Conservation (phyloP, 2,888 invertebrate species). For the Halocaridina rubra region DNA sequence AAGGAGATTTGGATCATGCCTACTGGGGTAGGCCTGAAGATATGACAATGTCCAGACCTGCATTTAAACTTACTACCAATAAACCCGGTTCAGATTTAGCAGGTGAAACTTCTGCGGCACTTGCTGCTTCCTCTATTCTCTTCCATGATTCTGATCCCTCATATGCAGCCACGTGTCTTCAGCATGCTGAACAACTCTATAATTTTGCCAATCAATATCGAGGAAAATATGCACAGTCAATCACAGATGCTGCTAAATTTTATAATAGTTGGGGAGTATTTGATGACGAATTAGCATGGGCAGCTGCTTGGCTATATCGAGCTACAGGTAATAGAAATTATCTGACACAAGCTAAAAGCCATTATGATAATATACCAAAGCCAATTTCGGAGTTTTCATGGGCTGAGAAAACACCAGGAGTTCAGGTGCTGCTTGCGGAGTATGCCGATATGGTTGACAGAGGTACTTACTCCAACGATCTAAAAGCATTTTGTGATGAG, state of each 20-base stretch:
- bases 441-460: conserved; percentile 70
- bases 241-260: conserved; percentile 61
- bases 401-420: conserved; percentile 73
- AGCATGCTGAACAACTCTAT: conserved; percentile 64
- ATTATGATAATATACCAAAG: conserved; percentile 5
- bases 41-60: conserved; percentile 62
- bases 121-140: conserved; percentile 67
- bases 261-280: conserved; percentile 66
- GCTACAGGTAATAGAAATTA: conserved; percentile 71
- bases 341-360: conserved; percentile 69
- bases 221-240: conserved; percentile 62
- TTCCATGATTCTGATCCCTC: conserved; percentile 65
- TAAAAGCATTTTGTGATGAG: conserved; percentile 69
- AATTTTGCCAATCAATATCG: conserved; percentile 63
- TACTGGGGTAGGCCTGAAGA: conserved; percentile 70
- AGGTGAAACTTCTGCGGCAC: conserved; percentile 68
- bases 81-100: conserved; percentile 67
- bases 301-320: conserved; percentile 73
- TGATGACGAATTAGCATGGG: conserved; percentile 74
- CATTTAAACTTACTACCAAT: conserved; percentile 53
- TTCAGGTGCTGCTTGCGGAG: conserved; percentile 71
- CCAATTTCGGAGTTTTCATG: conserved; percentile 71
- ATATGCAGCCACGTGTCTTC: conserved; percentile 62
- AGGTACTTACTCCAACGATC: conserved; percentile 69
- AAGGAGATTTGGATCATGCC: conserved; percentile 73